Base-by-base conservation (phyloP, 2,797 vertebrate species). In the Hipposideros larvatus region DNA sequence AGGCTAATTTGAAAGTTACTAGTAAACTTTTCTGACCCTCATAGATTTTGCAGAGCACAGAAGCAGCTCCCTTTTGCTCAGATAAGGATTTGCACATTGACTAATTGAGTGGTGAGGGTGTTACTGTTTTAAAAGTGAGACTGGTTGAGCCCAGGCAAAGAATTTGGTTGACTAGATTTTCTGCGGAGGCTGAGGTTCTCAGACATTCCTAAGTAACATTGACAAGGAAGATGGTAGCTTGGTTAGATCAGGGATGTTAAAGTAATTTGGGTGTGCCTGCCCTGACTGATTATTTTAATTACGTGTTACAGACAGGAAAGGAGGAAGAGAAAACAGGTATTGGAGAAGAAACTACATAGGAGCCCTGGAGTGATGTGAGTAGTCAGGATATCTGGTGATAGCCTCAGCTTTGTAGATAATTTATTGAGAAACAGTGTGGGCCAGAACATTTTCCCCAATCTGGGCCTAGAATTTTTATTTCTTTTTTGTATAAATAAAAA, bases 281-380 rank as follows among this genome's bases (percentile, higher is more conserved):
- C 34, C 5, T 92, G 57, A 89, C 41, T 84, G 91, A 77, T 96
- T 24, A 65, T 91, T 96, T 95, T 96, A 94, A 96, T 94, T 96
- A 95, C 83, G 74, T 91, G 75, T 82, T 34, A 92, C 41, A 9
- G 6, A 6, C 19, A 91, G 11, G 18, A 83, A 15, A 82, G 28
- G 46, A 89, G 57, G 61, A 88, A 70, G 46, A 86, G 51, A 79
- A 79, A 88, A 77, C 43, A 80, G 94, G 87, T 51, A 46, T 2
- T 90, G 65, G 61, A 86, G 21, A 93, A 95, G 80, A 74, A 77
- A 37, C 10, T 79, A 59, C 26, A 11, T 0, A 46, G n/a, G 37
- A 57, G 43, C 46, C 18, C 24, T 78, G 31, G 57, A 77, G 31
- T 68, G 26, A 80, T 68, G 9, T 46, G 65, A 26, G 11, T 61